phyloP scores from a whole-genome alignment of 2,888 invertebrate genomes.

The Rhopalosiphum nymphaeae region DNA sequence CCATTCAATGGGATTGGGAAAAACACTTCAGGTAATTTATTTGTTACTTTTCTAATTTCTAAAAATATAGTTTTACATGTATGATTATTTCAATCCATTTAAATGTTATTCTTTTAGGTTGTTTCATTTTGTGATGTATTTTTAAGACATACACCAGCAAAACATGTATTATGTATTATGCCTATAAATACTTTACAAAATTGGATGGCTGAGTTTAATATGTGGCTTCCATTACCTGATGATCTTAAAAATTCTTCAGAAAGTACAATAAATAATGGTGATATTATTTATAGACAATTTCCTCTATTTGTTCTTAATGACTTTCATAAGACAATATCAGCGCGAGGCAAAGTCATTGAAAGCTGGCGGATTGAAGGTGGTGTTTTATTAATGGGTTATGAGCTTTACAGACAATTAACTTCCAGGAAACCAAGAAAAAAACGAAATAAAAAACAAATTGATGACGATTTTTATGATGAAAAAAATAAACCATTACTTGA shows the following conservation, averaged over 20 bases:
- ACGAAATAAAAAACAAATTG: conserved; percentile 73
- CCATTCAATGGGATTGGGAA: conserved; percentile 99
- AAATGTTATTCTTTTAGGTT: conserved; percentile 72
- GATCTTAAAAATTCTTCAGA: conserved; percentile 73
- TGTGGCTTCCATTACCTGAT: conserved; percentile 88
- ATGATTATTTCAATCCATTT: neutral
- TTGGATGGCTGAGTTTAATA: conserved; percentile 94
- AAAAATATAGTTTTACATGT: neutral
- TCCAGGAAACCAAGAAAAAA: conserved; percentile 80
- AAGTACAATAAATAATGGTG: conserved; percentile 73
- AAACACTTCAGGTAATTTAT: conserved; percentile 82
- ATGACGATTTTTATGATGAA: conserved; percentile 72
- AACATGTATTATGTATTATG: conserved; percentile 94
- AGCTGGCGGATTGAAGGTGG: conserved; percentile 92
- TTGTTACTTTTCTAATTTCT: neutral
- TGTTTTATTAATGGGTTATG: conserved; percentile 96
- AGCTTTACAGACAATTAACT: conserved; percentile 91
- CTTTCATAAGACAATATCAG: conserved; percentile 89
- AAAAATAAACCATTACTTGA: conserved; percentile 83
- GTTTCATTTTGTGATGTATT: conserved; percentile 97
- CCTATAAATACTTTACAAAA: conserved; percentile 97
- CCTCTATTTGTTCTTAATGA: conserved; percentile 93
- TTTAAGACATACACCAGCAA: conserved; percentile 88
- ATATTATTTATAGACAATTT: conserved; percentile 84
- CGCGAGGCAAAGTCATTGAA: conserved; percentile 80